Base-by-base conservation (phyloP, 2,797 vertebrate species). In the Coregonus ussuriensis region DNA sequence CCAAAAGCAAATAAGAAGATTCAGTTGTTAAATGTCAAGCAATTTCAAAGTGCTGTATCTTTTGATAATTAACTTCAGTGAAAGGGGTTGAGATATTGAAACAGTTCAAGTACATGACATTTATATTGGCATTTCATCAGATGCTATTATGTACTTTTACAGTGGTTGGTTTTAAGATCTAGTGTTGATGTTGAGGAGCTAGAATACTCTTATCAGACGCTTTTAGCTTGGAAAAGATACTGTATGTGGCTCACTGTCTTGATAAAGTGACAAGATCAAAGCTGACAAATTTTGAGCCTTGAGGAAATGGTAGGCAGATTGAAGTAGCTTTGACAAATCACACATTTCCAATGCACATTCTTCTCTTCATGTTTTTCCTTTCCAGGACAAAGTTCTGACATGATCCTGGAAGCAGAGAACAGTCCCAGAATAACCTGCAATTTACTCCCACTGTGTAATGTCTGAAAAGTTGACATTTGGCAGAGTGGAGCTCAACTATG, bases 11-110 rank as follows among this genome's bases (percentile, higher is more conserved):
- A 76, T 74, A 68, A 68, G 56, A 59, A 71, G 73, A 84, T 79
- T 78, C 70, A 70, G 76, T 78, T 84, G 62, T 81, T 87, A 91
- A 91, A 92, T 91, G 90, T 91, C 90, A 89, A 87, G 87, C 63
- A 86, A 70, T 90, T 91, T 89, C 83, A 81, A 89, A 84, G 75
- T 74, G 66, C 53, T 77, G 77, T 71, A 54, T 79, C 74, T 87
- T 87, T 85, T 84, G 88, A 71, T 85, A 84, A 89, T 88, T 81
- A 84, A 81, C 84, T 47, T 84, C 73, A 65, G 51, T 75, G 85
- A 81, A 87, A 79, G 76, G 82, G 72, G 59, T 83, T 79, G 86
- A 84, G 82, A 85, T 85, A 85, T 65, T 83, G 72, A 72, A 85
- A 85, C 85, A 82, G 85, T 89, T 89, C 74, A 85, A 85, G 88